Evolutionary conservation across 1,140 invertebrate species (phyloP).

Genomic region (Heliconius himera): DNA sequence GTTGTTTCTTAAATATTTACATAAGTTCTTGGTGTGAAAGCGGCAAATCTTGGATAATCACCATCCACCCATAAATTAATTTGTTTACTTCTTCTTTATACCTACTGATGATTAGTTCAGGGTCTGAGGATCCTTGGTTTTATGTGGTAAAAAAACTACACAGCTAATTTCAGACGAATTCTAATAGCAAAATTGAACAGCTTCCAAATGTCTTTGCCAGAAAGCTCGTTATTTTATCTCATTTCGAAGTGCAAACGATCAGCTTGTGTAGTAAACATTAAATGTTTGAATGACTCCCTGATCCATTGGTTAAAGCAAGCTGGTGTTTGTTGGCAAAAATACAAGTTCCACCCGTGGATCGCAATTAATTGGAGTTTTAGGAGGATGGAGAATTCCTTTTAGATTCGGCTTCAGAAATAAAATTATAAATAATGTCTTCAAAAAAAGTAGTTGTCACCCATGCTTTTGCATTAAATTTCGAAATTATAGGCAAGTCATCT

Average conservation of each 20-base stretch:
- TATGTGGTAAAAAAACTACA: slow-evolving; percentile 22
- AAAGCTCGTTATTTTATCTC: background rate
- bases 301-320: slow-evolving; percentile 77
- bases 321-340: slow-evolving; percentile 62
- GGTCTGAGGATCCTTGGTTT: background rate
- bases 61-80: slow-evolving; percentile 34
- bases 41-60: slow-evolving; percentile 31
- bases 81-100: slow-evolving; percentile 24
- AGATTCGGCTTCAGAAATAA: too few species aligned
- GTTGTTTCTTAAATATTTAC: too few species aligned
- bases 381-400: too few species aligned
- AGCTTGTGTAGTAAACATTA: too few species aligned
- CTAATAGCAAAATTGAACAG: slow-evolving; percentile 37
- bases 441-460: slow-evolving; percentile 61
- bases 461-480: slow-evolving; percentile 56
- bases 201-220: slow-evolving; percentile 37
- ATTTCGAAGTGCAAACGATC: too few species aligned
- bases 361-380: too few species aligned
- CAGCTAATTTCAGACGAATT: slow-evolving; percentile 39
- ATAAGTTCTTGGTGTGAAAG: background rate
- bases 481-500: slow-evolving; percentile 62
- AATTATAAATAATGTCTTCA: slow-evolving; percentile 11
- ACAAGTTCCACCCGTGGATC: slow-evolving; percentile 57
- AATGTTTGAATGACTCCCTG: slow-evolving; percentile 31
- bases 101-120: slow-evolving; percentile 13